Evolutionary conservation across 2,797 vertebrate species (phyloP).

Genomic region (Clangula hyemalis): DNA sequence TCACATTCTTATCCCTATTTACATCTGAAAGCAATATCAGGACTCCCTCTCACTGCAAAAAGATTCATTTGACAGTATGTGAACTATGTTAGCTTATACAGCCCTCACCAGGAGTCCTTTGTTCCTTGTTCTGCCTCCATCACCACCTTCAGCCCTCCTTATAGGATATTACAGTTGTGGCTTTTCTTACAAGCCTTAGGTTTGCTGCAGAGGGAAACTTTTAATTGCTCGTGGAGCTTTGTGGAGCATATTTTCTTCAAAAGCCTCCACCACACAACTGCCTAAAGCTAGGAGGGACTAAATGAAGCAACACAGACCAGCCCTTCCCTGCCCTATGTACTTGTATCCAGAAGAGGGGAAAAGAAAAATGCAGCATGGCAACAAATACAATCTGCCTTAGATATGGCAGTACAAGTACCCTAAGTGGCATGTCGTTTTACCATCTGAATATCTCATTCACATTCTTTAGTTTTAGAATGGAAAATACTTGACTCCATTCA

Average conservation of each 20-base stretch:
- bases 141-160: neutral
- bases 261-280: neutral
- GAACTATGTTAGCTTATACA: neutral
- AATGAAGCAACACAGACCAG: neutral
- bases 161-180: neutral
- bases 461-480: constrained; percentile 20
- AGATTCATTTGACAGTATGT: neutral
- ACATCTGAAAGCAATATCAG: neutral
- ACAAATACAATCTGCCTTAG: neutral
- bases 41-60: neutral
- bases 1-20: neutral
- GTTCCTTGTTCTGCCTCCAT: neutral
- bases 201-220: neutral
- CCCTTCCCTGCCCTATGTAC: neutral
- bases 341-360: neutral
- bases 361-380: neutral
- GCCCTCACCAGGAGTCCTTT: neutral
- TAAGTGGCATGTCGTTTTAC: neutral
- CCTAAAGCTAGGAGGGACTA: neutral
- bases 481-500: neutral
- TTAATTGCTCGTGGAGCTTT: neutral
- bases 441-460: neutral
- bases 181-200: neutral
- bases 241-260: neutral
- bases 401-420: neutral